Evolutionary conservation across 2,888 invertebrate species (phyloP).

Genomic region (Belgica antarctica): DNA sequence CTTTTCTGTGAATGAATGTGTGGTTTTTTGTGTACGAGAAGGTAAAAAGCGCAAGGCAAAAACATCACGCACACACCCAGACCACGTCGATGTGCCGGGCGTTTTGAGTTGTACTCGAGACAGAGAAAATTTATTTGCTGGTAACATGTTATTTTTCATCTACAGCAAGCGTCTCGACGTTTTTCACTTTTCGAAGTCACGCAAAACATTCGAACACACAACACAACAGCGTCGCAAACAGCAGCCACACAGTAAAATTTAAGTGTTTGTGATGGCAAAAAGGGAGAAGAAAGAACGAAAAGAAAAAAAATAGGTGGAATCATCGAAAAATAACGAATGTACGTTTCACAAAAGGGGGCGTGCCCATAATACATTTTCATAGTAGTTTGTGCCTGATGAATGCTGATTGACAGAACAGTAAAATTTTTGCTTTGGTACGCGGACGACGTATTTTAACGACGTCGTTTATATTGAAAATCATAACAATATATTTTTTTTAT

Average conservation of each 20-base stretch:
- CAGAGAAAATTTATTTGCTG: constrained; percentile 24
- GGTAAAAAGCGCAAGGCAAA: constrained; percentile 20
- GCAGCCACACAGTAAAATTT: no score
- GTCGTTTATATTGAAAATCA: constrained; percentile 45
- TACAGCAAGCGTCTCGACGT: constrained; percentile 11
- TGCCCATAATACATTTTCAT: constrained; percentile 38
- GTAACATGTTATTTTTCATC: constrained; percentile 17
- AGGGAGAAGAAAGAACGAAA: constrained; percentile 12
- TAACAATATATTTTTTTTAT: constrained; percentile 44
- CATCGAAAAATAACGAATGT: constrained; percentile 43
- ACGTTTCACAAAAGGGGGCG: constrained; percentile 43
- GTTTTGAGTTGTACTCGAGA: no score
- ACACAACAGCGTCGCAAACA: neutral
- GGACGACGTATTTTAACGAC: constrained; percentile 53
- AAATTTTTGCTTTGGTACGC: constrained; percentile 57
- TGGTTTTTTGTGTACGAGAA: neutral
- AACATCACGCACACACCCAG: constrained; percentile 1
- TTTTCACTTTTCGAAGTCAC: neutral
- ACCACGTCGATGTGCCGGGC: neutral
- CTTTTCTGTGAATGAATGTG: constrained; percentile 25
- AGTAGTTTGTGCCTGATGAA: constrained; percentile 45
- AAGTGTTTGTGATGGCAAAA: constrained; percentile 1
- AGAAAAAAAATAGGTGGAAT: constrained; percentile 42
- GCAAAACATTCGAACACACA: constrained; percentile 19
- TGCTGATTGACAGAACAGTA: constrained; percentile 56